Base-by-base conservation (phyloP, 1,140 invertebrate species). In the Chrysomallon squamiferum region DNA sequence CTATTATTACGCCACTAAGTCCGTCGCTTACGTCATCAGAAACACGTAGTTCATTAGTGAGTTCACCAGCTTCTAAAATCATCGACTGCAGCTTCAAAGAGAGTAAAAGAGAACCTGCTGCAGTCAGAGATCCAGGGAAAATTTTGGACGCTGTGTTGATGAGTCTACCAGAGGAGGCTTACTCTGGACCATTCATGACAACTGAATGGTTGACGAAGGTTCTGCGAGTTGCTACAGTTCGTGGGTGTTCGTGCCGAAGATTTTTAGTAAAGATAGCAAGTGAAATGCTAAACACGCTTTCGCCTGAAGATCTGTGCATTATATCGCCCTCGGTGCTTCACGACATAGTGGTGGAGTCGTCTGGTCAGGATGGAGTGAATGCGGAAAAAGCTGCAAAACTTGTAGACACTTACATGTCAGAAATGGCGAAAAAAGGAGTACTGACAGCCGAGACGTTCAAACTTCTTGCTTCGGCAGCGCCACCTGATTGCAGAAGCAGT, bases 391-490 rank as follows among this genome's bases (percentile, higher is more conserved):
- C 77, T 0, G 79, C 77, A 45, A 63, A 60, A 11, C 69, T 84
- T 7, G 73, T 82, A 2, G 79, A 84, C 56, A 75, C 69, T 13
- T 83, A 82, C 59, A 69, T 82, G 73, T 67, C 67, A 13, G 76
- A 81, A 41, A 79, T 80, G 74, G 71, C 78, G 3, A 63, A 67
- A 25, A 79, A 81, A 50, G 78, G 79, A 7, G 69, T 77, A 18
- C 69, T 85, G 9, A 80, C 75, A 27, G 68, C 73, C 1, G 79
- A 84, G 54, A 78, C 77, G 11, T 85, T 83, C 63, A 76, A 74
- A 38, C 71, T 78, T 27, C 64, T 85, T 52, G 76, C 76, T 2
- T 74, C 72, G 15, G 75, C 77, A 5, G 68, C 78, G 4, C 83
- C 82, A 22, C 59, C 65, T 32, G 75, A 82, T 45, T 60, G 71